These are phyloP conservation scores for Apostichopus japonicus DNA, from an alignment of 35 echinoderm and acorn worm genomes.

Conservation along the genomic window DNA sequence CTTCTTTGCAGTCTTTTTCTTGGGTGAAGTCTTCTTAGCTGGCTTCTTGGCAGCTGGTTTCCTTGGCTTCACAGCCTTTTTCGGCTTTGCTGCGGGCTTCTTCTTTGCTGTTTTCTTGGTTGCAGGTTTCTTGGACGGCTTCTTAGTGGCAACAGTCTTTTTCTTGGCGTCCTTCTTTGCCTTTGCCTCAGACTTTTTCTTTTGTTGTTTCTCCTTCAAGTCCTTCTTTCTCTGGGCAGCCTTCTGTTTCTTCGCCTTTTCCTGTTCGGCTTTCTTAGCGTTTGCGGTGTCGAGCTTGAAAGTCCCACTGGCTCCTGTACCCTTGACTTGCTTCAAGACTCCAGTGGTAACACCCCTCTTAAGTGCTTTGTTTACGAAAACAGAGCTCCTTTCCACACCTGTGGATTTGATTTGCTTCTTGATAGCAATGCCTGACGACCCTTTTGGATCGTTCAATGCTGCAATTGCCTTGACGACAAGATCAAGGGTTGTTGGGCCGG, in stretches of 20 bases:
- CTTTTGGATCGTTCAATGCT: slow-evolving; percentile 1
- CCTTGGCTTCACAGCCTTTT: too few species aligned
- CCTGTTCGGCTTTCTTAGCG: not conserved
- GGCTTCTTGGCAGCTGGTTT: not conserved
- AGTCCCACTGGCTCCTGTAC: slow-evolving; percentile 17
- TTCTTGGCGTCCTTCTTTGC: not conserved
- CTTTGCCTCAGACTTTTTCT: slow-evolving; percentile 17
- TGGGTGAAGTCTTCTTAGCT: not conserved
- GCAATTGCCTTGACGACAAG: not conserved
- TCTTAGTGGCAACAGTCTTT: not conserved
- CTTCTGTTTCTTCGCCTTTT: not conserved
- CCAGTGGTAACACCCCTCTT: slow-evolving; percentile 32
- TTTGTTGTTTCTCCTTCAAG: not conserved
- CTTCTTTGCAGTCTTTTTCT: slow-evolving; percentile 15
- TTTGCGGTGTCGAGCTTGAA: slow-evolving; percentile 43
- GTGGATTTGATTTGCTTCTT: not conserved
- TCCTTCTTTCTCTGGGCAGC: not conserved
- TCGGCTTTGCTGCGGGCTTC: slow-evolving; percentile 3
- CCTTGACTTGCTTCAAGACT: slow-evolving; percentile 45
- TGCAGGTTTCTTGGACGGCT: slow-evolving; percentile 10
- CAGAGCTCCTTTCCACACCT: slow-evolving; percentile 5
- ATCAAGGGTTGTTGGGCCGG: slow-evolving; percentile 17
- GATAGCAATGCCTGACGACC: slow-evolving; percentile 15
- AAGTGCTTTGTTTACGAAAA: slow-evolving; percentile 25
- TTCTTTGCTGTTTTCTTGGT: slow-evolving; percentile 27